Evolutionary conservation across 2,113 vertebrate species (phyloP).

Genomic region (Hystrix brachyura): DNA sequence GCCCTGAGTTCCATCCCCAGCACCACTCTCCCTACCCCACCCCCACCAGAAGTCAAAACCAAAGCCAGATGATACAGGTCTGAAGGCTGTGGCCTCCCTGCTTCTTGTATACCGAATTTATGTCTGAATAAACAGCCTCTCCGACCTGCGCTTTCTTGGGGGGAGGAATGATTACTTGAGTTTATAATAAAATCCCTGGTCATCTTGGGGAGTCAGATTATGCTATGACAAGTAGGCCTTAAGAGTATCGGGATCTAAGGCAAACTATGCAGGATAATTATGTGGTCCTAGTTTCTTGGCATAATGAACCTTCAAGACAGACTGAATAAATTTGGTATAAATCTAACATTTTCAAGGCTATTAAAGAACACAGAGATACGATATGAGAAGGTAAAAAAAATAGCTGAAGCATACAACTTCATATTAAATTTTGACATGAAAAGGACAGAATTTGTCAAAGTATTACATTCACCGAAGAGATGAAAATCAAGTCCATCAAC

Average conservation of each 20-base stretch:
- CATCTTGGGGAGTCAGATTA: background rate
- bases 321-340: slow-evolving; percentile 8
- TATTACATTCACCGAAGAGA: slow-evolving; percentile 31
- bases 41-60: background rate
- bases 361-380: background rate
- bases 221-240: background rate
- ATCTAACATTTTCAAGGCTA: slow-evolving; percentile 23
- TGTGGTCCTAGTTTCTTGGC: background rate
- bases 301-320: background rate
- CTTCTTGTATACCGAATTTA: background rate
- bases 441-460: slow-evolving; percentile 38
- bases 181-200: slow-evolving; percentile 3
- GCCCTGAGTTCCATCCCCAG: no score
- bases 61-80: background rate
- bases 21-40: no score
- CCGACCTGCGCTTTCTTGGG: background rate
- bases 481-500: slow-evolving; percentile 54
- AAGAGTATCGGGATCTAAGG: background rate
- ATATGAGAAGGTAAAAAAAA: slow-evolving; percentile 14
- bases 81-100: background rate
- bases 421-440: slow-evolving; percentile 59
- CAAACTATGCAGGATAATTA: background rate
- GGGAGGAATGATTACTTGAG: background rate
- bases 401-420: background rate
- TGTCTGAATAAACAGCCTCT: background rate